phyloP scores from a whole-genome alignment of 2,888 invertebrate species.

The Pollenia amentaria region DNA sequence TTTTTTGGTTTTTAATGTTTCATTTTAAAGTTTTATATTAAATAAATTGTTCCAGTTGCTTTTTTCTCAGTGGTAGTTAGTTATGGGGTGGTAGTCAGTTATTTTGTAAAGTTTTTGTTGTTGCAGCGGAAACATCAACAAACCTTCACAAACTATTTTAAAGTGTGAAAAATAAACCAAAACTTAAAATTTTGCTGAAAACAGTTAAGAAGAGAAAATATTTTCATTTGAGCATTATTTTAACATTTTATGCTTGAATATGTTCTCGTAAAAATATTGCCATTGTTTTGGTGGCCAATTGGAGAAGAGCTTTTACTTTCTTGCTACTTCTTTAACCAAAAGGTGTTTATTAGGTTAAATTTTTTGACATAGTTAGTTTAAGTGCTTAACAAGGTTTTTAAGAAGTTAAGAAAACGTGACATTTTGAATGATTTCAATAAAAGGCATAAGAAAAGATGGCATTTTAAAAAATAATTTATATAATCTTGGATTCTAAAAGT shows the following conservation, averaged over 20 bases:
- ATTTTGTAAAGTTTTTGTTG: constrained; percentile 14
- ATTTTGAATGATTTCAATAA: no score
- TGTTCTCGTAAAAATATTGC: not conserved
- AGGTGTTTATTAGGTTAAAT: no score
- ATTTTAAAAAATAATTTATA: no score
- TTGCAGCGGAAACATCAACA: constrained; percentile 4
- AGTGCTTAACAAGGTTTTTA: no score
- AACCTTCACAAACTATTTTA: not conserved
- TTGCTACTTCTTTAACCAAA: no score
- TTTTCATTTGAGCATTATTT: not conserved
- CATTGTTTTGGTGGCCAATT: not conserved
- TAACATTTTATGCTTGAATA: not conserved
- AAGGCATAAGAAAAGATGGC: no score
- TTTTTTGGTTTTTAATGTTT: no score
- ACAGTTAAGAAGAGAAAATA: not conserved
- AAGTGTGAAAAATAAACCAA: constrained; percentile 25
- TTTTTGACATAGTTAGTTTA: no score
- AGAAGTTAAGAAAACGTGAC: no score
- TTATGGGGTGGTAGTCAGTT: not conserved
- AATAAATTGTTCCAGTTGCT: constrained; percentile 31
- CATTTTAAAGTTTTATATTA: no score
- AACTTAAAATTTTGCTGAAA: not conserved
- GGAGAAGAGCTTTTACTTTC: no score
- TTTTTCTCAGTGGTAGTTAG: not conserved
- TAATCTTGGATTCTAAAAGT: no score